A percentile compares a stretch with the other conserved stretches of the same genome.
These are phyloP conservation scores for Apostichopus leukothele DNA, from an alignment of 53 echinoderm and acorn worm species.

Conservation along the genomic window DNA sequence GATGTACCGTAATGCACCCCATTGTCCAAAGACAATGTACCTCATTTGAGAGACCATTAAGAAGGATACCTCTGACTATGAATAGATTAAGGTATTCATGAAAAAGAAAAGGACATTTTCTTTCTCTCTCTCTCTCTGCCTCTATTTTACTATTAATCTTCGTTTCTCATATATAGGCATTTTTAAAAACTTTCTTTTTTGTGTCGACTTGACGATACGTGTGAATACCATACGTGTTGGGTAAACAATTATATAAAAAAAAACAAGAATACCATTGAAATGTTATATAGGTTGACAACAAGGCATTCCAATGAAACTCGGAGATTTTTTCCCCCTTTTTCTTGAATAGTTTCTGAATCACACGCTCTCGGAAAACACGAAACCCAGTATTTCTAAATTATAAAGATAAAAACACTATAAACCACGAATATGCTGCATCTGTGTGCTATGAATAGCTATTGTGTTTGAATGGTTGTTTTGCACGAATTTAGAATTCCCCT, in stretches of 20 bases:
- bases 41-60: slow-evolving; percentile 13
- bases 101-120: not conserved
- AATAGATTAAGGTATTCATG: not conserved
- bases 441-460: not conserved
- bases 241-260: not conserved
- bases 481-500: not conserved
- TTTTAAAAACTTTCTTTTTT: not conserved
- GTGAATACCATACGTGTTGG: not conserved
- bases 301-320: not conserved
- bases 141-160: not conserved
- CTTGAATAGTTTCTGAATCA: not conserved
- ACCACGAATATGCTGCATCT: not conserved
- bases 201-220: not conserved
- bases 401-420: not conserved
- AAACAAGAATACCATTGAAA: not conserved
- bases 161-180: not conserved
- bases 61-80: not conserved
- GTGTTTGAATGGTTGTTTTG: slow-evolving; percentile 13
- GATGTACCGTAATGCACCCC: not conserved
- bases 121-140: not conserved
- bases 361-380: not conserved
- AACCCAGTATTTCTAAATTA: not conserved
- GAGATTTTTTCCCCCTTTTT: not conserved
- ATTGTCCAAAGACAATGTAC: slow-evolving; percentile 20
- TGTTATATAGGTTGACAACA: not conserved